Conservation (phyloP, 2,888 invertebrate genomes). For the Urechis unicinctus region DNA sequence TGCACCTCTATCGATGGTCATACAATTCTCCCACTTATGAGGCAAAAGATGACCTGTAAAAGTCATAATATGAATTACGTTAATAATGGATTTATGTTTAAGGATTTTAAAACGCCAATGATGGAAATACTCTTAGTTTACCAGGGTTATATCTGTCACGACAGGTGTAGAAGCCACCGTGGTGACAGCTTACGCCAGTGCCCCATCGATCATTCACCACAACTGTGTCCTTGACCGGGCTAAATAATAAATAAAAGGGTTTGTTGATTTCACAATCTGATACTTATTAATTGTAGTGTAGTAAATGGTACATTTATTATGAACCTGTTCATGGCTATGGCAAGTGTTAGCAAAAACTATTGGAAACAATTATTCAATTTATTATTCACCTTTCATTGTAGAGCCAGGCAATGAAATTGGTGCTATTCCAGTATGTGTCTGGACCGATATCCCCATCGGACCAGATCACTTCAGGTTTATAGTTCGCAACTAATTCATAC, state of each 20-base stretch:
- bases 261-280: too few species aligned
- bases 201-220: constrained; percentile 41
- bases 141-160: too few species aligned
- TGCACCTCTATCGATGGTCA: constrained; percentile 78
- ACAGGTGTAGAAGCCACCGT: constrained; percentile 35
- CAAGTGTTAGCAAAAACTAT: too few species aligned
- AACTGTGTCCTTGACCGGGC: constrained; percentile 32
- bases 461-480: constrained; percentile 22
- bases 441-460: constrained; percentile 30
- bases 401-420: constrained; percentile 36
- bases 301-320: too few species aligned
- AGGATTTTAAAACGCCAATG: too few species aligned
- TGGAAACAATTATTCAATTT: neutral
- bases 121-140: too few species aligned
- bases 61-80: neutral
- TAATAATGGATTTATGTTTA: too few species aligned
- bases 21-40: constrained; percentile 94
- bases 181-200: constrained; percentile 25
- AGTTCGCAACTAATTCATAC: constrained; percentile 54
- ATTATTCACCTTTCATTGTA: constrained; percentile 28
- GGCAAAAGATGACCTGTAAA: neutral
- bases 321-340: too few species aligned
- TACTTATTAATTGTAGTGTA: too few species aligned
- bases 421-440: constrained; percentile 30
- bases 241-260: too few species aligned